Conservation (phyloP, 2,113 vertebrate species). For the Pomatorhinus ruficollis region DNA sequence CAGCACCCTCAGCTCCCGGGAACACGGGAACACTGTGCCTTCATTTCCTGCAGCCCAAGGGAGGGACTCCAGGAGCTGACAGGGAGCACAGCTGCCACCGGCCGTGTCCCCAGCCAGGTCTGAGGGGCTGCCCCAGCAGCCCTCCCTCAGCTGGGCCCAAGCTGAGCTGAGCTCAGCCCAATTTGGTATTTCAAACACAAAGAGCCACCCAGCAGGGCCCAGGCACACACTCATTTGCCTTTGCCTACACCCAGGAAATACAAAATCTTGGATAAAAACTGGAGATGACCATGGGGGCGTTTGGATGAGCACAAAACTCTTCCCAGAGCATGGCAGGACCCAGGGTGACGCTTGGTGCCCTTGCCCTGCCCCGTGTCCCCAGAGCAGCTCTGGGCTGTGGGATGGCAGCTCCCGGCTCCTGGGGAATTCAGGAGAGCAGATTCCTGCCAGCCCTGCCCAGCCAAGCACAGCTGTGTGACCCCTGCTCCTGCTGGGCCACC, state of each 20-base stretch:
- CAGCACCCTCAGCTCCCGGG: background rate
- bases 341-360: background rate
- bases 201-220: background rate
- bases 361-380: background rate
- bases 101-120: accelerated
- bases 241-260: background rate
- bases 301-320: background rate
- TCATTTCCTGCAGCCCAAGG: accelerated
- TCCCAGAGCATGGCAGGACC: background rate
- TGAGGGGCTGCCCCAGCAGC: background rate
- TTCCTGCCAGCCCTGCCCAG: background rate
- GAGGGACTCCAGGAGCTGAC: accelerated
- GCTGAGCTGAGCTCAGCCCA: background rate
- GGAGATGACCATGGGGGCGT: background rate
- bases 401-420: background rate
- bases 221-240: background rate
- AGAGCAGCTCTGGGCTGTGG: accelerated
- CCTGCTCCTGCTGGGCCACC: background rate
- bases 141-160: background rate
- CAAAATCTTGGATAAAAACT: accelerated
- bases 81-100: background rate
- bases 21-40: background rate
- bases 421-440: background rate
- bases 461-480: background rate
- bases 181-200: background rate